Evolutionary conservation across 2,888 invertebrate genomes (phyloP), one percentile per base, ranked within the genome.

Genomic region (Dichetophora obliterata): DNA sequence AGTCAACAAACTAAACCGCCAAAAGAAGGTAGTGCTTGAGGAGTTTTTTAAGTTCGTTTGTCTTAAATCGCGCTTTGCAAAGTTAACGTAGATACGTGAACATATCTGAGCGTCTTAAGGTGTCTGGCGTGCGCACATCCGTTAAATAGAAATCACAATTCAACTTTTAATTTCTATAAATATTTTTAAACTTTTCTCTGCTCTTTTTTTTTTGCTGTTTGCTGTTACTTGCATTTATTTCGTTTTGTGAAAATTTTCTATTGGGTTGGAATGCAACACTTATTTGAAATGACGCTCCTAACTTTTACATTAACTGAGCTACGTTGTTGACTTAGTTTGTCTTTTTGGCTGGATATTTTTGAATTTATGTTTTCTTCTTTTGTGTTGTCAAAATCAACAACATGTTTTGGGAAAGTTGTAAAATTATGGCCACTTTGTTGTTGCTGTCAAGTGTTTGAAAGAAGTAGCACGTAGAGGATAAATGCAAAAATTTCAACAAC

Each of bases 101-200:
- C 50, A 52, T 69, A 52, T 16, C 52, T 69, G 19, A 31, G 3
- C 37, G 6, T 37, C 11, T 63, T 1, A 27, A 63, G 11, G 37
- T 31, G 34, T 71, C 24, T 59, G 19, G 37, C 24, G 43, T 59
- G 71, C 31, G 68, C 71, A 34, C 34, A 59, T 57, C 24, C 59
- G 71, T 24, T 24, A 14, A 57, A 71, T 59, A 71, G 71, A 71
- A 71, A 71, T 71, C 59, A 34, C 59, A 22, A 57, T 34, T 59
- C 19, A 70, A 70, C 57, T 54, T 34, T 71, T 43, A 31, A 48
- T 57, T 71, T 71, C 50, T 48, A 37, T 68, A 68, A 68, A 34
- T 43, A 50, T 24, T 43, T 19, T 70, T 57, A 14, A 31, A 1
- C 57, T 27, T n/a, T 70, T 31, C 11, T 69, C 2, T n/a, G n/a